phyloP scores from a whole-genome alignment of 2,797 vertebrate species.

The Chiroxiphia lanceolata region DNA sequence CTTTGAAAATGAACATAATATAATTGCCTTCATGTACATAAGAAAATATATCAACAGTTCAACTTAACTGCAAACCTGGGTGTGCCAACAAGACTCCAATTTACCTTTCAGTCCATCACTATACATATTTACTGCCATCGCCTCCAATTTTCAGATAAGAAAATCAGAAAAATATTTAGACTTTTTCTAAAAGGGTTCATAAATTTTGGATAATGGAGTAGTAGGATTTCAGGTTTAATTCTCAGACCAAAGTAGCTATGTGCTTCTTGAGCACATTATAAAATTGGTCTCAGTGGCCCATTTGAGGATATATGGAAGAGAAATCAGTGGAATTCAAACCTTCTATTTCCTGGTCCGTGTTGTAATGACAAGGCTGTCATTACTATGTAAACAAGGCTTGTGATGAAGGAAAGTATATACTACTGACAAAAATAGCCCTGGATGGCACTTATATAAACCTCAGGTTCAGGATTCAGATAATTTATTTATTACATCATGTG shows the following conservation, averaged over 20 bases:
- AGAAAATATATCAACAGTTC: not conserved
- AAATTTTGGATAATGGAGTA: not conserved
- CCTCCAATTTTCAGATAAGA: not conserved
- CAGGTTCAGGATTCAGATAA: not conserved
- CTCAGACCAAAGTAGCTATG: not conserved
- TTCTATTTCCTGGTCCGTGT: not conserved
- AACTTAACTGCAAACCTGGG: not conserved
- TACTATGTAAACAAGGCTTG: not conserved
- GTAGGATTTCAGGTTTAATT: not conserved
- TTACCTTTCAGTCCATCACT: not conserved
- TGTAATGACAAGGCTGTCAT: not conserved
- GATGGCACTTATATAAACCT: not conserved
- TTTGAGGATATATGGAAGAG: not conserved
- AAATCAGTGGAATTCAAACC: not conserved
- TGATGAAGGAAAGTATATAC: not conserved
- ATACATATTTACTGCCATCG: not conserved
- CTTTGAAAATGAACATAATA: not conserved
- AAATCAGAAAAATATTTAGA: not conserved
- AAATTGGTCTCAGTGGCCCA: not conserved
- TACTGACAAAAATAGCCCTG: not conserved
- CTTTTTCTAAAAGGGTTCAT: not conserved
- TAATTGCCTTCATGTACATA: not conserved
- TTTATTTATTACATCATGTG: not conserved
- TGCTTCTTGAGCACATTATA: not conserved
- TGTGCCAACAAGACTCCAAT: not conserved